phyloP scores from a whole-genome alignment of 1,140 invertebrate genomes.

The Sycobia sp. region DNA sequence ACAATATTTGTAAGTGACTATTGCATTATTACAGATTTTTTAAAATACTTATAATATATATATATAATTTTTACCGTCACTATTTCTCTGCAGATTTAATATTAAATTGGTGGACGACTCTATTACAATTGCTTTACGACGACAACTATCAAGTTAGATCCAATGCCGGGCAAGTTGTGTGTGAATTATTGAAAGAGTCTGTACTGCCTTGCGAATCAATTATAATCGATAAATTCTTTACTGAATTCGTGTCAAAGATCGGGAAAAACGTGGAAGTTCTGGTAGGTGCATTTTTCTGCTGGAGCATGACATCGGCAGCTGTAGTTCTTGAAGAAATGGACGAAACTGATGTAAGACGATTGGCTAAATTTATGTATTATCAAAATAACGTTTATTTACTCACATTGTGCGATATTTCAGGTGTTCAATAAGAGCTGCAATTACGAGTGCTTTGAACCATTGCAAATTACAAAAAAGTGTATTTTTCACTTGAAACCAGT shows the following conservation, averaged over 20 bases:
- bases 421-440: constrained; percentile 54
- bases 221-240: constrained; percentile 42
- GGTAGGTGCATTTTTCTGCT: constrained; percentile 44
- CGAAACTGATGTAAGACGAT: constrained; percentile 47
- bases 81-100: constrained; percentile 27
- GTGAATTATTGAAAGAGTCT: constrained; percentile 32
- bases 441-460: constrained; percentile 48
- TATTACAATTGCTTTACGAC: constrained; percentile 48
- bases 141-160: constrained; percentile 45
- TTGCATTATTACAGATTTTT: neutral
- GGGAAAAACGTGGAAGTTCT: constrained; percentile 27
- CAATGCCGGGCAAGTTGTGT: constrained; percentile 38
- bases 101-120: constrained; percentile 52
- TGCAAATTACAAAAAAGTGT: constrained; percentile 43
- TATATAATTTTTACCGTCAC: neutral
- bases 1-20: constrained; percentile 39
- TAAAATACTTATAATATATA: neutral
- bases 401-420: constrained; percentile 39
- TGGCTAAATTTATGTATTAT: neutral
- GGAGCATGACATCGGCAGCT: constrained; percentile 44
- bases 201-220: constrained; percentile 31
- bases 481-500: constrained; percentile 33
- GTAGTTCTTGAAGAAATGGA: constrained; percentile 50
- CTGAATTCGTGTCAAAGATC: constrained; percentile 39
- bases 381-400: constrained; percentile 20